phyloP scores from a whole-genome alignment of 1,140 invertebrate genomes.

The Antheraea pernyi region DNA sequence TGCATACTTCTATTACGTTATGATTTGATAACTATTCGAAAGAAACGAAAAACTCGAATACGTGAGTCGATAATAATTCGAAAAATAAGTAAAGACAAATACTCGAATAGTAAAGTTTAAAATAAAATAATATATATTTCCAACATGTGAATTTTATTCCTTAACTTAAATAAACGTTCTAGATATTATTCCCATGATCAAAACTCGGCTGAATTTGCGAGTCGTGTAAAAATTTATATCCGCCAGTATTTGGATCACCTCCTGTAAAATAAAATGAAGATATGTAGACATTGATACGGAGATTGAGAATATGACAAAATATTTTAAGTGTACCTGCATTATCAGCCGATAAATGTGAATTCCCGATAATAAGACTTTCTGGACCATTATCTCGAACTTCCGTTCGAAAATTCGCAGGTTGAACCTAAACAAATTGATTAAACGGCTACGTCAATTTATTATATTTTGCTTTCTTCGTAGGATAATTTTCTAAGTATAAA shows the following conservation, averaged over 20 bases:
- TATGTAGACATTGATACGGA: neutral
- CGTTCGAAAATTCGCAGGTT: slow-evolving; percentile 61
- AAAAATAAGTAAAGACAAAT: too few species aligned
- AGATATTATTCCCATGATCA: slow-evolving; percentile 55
- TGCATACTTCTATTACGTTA: too few species aligned
- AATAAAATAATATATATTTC: neutral
- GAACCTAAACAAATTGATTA: slow-evolving; percentile 38
- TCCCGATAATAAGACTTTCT: slow-evolving; percentile 55
- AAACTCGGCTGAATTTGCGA: slow-evolving; percentile 49
- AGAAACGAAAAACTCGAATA: too few species aligned
- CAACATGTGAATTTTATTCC: too few species aligned
- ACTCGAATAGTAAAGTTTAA: too few species aligned
- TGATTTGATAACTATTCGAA: too few species aligned
- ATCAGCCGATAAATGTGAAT: slow-evolving; percentile 40
- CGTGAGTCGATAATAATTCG: too few species aligned
- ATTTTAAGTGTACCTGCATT: slow-evolving; percentile 33
- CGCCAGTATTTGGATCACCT: slow-evolving; percentile 35
- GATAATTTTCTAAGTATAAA: too few species aligned
- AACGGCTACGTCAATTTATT: too few species aligned
- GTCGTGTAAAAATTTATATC: slow-evolving; percentile 53
- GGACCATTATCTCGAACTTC: slow-evolving; percentile 42
- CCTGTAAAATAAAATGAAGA: slow-evolving; percentile 26
- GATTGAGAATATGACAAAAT: neutral
- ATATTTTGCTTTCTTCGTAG: too few species aligned
- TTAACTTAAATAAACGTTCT: slow-evolving; percentile 5